Conservation (phyloP, 2,113 vertebrate species). For the Campylomormyrus tamandua region DNA sequence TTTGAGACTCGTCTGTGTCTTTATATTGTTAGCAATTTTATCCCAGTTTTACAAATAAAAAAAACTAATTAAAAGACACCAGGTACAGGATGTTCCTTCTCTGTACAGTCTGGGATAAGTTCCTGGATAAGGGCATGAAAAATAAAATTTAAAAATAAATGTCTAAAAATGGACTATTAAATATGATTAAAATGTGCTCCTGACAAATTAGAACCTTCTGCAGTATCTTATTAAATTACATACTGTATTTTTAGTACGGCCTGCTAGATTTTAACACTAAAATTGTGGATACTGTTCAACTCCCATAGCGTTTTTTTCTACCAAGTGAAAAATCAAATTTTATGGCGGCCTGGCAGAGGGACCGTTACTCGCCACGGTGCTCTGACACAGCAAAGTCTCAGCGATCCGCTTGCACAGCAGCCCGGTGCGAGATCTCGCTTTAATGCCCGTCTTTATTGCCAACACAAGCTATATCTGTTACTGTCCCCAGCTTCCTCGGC, state of each 20-base stretch:
- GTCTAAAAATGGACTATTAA: not conserved
- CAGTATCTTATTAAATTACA: not conserved
- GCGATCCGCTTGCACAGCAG: not conserved
- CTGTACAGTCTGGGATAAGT: not conserved
- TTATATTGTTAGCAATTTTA: not conserved
- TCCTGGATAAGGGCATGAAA: not conserved
- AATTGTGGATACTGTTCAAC: not conserved
- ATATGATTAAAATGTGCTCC: not conserved
- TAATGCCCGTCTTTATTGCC: not conserved
- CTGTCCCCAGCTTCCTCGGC: not conserved
- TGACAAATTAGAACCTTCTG: not conserved
- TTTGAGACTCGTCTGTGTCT: not conserved
- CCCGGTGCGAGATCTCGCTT: not conserved
- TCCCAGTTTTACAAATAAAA: not conserved
- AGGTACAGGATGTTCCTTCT: not conserved
- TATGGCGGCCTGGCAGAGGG: not conserved
- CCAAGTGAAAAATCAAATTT: not conserved
- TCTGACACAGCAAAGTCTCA: not conserved
- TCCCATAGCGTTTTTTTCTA: not conserved
- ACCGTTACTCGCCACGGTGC: not conserved
- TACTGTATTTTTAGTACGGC: not conserved
- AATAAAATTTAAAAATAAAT: not conserved
- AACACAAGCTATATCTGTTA: not conserved
- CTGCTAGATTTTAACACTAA: not conserved
- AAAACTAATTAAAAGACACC: not conserved